A percentile compares a stretch with the other conserved stretches of the same genome.
phyloP scores from a whole-genome alignment of 2,797 vertebrate species.

The Poliocrania exsul region DNA sequence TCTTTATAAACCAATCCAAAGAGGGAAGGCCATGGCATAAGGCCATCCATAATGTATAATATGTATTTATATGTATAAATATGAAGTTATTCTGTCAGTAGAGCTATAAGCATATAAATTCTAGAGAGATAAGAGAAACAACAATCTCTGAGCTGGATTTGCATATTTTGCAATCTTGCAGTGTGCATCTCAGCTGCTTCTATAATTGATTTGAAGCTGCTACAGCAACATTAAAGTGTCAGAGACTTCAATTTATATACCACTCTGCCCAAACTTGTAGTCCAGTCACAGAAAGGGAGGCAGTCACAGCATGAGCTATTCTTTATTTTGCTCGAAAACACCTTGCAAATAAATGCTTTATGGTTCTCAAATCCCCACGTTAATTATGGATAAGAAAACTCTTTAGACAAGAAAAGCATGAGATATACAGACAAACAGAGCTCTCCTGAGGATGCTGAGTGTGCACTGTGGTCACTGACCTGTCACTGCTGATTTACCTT shows the following conservation, averaged over 20 bases:
- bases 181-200: not conserved
- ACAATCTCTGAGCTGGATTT: not conserved
- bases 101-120: not conserved
- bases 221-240: conserved; percentile 30
- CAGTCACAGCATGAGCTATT: not conserved
- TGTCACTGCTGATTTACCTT: conserved; percentile 73
- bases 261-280: not conserved
- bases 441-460: conserved; percentile 32
- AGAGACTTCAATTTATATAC: conserved; percentile 37
- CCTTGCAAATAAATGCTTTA: conserved; percentile 23
- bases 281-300: not conserved
- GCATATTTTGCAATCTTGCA: conserved; percentile 24
- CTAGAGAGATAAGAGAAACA: not conserved
- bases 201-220: conserved; percentile 32
- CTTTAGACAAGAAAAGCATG: conserved; percentile 15
- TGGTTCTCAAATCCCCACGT: not conserved
- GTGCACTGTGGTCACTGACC: conserved; percentile 51
- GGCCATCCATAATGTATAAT: not conserved
- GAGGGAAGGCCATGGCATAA: not conserved
- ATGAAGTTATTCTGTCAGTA: not conserved
- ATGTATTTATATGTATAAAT: not conserved
- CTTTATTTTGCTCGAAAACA: conserved; percentile 36
- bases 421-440: conserved; percentile 25
- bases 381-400: conserved; percentile 50
- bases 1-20: not conserved